Base-by-base conservation (phyloP, 2,113 vertebrate genomes). In the Leucoraja erinaceus region DNA sequence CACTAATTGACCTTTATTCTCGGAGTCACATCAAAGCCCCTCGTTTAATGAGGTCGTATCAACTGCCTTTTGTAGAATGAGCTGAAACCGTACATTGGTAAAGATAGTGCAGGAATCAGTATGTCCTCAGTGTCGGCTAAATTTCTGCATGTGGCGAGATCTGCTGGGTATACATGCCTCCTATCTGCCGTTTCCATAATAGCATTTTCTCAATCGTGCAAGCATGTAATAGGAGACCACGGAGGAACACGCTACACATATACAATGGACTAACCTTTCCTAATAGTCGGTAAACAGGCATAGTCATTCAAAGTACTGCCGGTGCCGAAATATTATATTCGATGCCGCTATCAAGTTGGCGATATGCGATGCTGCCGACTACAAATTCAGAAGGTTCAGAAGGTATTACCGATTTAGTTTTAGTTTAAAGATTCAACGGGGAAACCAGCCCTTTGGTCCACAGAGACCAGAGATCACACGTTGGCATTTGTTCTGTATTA, bases 1-100 rank as follows among this genome's bases (percentile, higher is more conserved):
- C 84, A 93, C 78, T 54, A 78, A 78, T 90, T 90, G 75, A 93
- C 54, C 18, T 56, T 47, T 72, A 92, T 88, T 70, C 11, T 59
- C 22, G 74, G 86, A 93, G 72, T 59, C 38, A 61, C 31, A 93
- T 86, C 59, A 93, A 93, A 92, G 74, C 63, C 74, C 77, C 72
- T 59, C 70, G 76, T 63, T 90, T 77, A 92, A 38, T 88, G 93
- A 92, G 86, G 38, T 93, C 81, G 70, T 63, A 11, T 68, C 47
- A n/a, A 56, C 68, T 63, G 33, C 2, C 66, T 54, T 72, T 72
- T 28, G 3, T 14, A 72, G 90, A 91, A 91, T 74, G 70, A 74
- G 68, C 68, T 54, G 66, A 74, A 91, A 91, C 72, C 31, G 90
- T 74, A 72, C 68, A 91, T 91, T 91, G 68, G 68, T 22, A 38